Base-by-base conservation (phyloP, 2,113 vertebrate species). In the Eonycteris spelaea region DNA sequence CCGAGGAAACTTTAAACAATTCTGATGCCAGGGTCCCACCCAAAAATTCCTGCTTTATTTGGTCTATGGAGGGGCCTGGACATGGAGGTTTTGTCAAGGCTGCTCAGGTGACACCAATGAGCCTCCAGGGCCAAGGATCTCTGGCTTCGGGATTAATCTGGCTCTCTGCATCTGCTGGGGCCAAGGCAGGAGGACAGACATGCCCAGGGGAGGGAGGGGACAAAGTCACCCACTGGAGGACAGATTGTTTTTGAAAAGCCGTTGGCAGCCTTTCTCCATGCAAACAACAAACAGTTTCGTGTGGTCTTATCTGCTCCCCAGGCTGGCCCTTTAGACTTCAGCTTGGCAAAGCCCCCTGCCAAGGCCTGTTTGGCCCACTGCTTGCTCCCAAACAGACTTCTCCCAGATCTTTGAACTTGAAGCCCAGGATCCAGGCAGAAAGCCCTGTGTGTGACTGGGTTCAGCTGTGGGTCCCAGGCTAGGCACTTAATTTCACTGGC, bases 281-380 rank as follows among this genome's bases (percentile, higher is more conserved):
- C 86, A 90, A 95, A 94, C 90, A 90, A 93, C 95, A 96, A 90
- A 90, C 91, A 83, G 89, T 91, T 84, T 53, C 18, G 14, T 63
- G 77, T 38, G 74, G 86, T 95, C 63, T 96, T 97, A 96, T 96
- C 97, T 80, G 83, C 90, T 95, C 74, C 53, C 84, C 57, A 57
- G n/a, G 79, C 82, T 0, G 0, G 59, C 7, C 92, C 85, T 67
- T 38, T 77, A 90, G 94, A 87, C 87, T 90, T 59, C 18, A 45
- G 75, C 59, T 93, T 89, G 86, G 86, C 86, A 83, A 14, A 70
- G 57, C 38, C 70, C 68, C 43, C 43, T 89, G 84, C 96, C 79
- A 96, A 90, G 57, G 53, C 48, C 71, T 0, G 5, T 73, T 73
- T 87, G 88, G 90, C 40, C 35, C 24, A 4, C 5, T 33, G 63